Evolutionary conservation across 2,888 invertebrate species (phyloP).

Genomic region (Platerodrilus igneus): DNA sequence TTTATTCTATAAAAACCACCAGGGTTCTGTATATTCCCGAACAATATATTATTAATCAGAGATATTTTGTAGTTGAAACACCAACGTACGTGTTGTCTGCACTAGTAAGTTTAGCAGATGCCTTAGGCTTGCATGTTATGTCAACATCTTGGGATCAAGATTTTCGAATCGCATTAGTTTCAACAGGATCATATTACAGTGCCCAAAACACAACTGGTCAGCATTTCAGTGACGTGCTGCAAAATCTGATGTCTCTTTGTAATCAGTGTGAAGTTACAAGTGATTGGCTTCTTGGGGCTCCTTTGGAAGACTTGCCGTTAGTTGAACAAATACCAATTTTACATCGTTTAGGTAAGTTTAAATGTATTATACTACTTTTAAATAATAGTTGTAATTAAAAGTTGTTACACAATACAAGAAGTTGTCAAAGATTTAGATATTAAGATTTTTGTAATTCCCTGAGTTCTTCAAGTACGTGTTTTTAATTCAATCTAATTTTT

Average conservation of each 20-base stretch:
- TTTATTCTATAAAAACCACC: too few relatives aligned
- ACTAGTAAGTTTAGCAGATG: slow-evolving; percentile 69
- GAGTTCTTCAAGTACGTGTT: too few relatives aligned
- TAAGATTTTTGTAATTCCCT: too few relatives aligned
- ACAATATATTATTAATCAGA: slow-evolving; percentile 6
- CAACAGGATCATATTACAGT: slow-evolving; percentile 44
- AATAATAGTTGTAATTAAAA: too few relatives aligned
- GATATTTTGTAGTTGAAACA: slow-evolving; percentile 50
- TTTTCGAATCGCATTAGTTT: slow-evolving; percentile 52
- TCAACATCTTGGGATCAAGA: slow-evolving; percentile 78
- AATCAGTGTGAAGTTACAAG: slow-evolving; percentile 72
- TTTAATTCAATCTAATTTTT: too few relatives aligned
- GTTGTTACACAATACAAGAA: too few relatives aligned
- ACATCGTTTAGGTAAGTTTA: slow-evolving; percentile 65
- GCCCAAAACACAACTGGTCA: slow-evolving; percentile 41
- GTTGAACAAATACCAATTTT: slow-evolving; percentile 79
- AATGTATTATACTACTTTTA: too few relatives aligned
- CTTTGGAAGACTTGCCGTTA: slow-evolving; percentile 70
- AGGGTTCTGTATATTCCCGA: too few relatives aligned
- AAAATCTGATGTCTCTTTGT: slow-evolving; percentile 64
- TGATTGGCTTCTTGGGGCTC: slow-evolving; percentile 67
- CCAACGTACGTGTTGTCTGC: slow-evolving; percentile 67
- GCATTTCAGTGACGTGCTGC: slow-evolving; percentile 61
- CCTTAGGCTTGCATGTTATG: slow-evolving; percentile 71
- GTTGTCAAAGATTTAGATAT: too few relatives aligned